Evolutionary conservation across 1,140 invertebrate species (phyloP), one percentile per base, ranked within the genome.

Genomic region (Vanessa tameamea): DNA sequence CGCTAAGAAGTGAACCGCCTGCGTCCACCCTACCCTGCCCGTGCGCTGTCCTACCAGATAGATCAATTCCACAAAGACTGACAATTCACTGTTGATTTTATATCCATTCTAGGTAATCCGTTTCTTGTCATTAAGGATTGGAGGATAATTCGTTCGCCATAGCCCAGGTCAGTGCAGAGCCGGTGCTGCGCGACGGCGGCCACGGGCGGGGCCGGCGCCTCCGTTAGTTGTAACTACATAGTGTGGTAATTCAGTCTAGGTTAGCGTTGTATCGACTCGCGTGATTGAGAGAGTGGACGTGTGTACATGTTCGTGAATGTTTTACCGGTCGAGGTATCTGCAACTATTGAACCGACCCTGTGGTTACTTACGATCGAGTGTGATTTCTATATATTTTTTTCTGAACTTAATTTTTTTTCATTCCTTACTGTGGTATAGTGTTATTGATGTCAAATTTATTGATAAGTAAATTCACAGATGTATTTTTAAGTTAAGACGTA

Each of bases 381-480:
- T 82, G 83, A 86, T 86, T 85, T 80, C 71, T 82, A 82, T 68
- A 37, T 61, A 73, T 74, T 75, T 76, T 84, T 86, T 87, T 88
- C 80, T 87, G 79, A 86, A 87, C 79, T 79, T 80, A 83, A 85
- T 84, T 86, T 85, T 79, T 84, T 85, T 90, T 83, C 90, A 92
- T 91, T 92, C 90, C 90, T 90, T 90, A 88, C 87, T 90, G 90
- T 90, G 88, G 87, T 90, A 88, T 89, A 90, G 85, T 79, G 78
- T 87, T 86, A 88, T 88, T 83, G 82, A 88, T 82, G 84, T 86
- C 85, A 87, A 85, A 88, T 88, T 85, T 82, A 86, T 84, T 85
- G 74, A 85, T 86, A 86, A 84, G 85, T 87, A 80, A 85, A 88
- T 86, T 87, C 85, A 79, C 83, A 82, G 81, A 87, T 82, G 82